These are phyloP conservation scores for Gasteruption jaculator DNA, from an alignment of 2,888 invertebrate species.

Conservation along the genomic window DNA sequence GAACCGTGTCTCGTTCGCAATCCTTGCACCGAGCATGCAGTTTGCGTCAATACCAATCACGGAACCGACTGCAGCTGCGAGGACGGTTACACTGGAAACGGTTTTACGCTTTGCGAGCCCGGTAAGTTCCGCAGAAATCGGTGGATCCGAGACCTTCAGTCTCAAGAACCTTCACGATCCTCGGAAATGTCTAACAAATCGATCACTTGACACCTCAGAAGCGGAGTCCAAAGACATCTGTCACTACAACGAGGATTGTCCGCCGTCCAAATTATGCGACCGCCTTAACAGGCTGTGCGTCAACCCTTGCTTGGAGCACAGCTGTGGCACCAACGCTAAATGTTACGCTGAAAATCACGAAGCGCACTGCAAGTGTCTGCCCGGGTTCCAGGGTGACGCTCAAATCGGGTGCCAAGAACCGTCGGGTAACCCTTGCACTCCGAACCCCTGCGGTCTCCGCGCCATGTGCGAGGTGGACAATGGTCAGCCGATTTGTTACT, in stretches of 20 bases:
- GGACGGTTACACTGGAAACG: constrained; percentile 84
- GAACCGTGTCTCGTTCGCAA: constrained; percentile 82
- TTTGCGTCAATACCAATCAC: constrained; percentile 85
- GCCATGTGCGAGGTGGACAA: constrained; percentile 81
- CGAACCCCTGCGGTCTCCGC: constrained; percentile 83
- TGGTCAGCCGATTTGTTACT: constrained; percentile 83
- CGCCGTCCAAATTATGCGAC: constrained; percentile 80
- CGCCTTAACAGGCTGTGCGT: constrained; percentile 79
- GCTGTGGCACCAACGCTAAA: constrained; percentile 74
- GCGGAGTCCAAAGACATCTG: constrained; percentile 61
- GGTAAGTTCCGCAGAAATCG: constrained; percentile 57
- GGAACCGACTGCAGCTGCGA: constrained; percentile 81
- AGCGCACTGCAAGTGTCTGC: constrained; percentile 75
- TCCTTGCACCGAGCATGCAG: constrained; percentile 78
- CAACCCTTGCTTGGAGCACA: constrained; percentile 72
- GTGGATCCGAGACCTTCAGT: too few relatives aligned
- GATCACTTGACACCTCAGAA: constrained; percentile 44
- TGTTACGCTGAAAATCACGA: constrained; percentile 79
- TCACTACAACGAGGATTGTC: constrained; percentile 88
- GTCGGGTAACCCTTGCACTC: constrained; percentile 76
- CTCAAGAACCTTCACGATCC: too few relatives aligned
- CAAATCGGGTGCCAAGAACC: constrained; percentile 63
- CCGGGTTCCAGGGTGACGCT: constrained; percentile 79
- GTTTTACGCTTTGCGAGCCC: constrained; percentile 74
- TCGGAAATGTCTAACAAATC: too few relatives aligned